phyloP scores from a whole-genome alignment of 2,113 vertebrate genomes.

The Raja brachyura region DNA sequence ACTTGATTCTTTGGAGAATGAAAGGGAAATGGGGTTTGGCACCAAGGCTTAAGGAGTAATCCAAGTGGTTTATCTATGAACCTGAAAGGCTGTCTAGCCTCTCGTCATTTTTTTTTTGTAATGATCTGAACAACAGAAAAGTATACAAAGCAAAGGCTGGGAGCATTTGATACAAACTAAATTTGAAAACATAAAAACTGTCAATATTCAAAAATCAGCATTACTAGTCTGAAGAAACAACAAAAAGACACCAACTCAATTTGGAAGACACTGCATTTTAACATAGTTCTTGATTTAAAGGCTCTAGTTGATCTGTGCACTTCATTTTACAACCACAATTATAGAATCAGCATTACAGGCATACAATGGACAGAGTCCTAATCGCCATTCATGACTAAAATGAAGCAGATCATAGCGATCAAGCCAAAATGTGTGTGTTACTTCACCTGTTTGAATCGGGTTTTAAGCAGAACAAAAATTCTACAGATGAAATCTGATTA shows the following conservation, averaged over 20 bases:
- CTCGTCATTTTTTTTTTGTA: not conserved
- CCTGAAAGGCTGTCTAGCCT: not conserved
- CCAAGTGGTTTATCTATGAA: not conserved
- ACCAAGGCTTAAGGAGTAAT: not conserved
- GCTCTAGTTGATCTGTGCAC: not conserved
- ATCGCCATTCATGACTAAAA: not conserved
- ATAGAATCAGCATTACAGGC: not conserved
- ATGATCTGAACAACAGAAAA: not conserved
- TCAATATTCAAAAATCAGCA: not conserved
- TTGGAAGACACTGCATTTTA: slow-evolving; percentile 6
- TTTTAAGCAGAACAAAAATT: not conserved
- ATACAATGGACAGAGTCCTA: not conserved
- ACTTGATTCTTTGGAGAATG: not conserved
- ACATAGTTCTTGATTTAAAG: not conserved
- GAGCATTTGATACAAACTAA: not conserved
- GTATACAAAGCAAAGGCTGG: not conserved
- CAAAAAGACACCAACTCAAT: not conserved
- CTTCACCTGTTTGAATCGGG: not conserved
- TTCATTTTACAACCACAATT: not conserved
- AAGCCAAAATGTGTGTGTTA: not conserved
- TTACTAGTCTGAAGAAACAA: not conserved
- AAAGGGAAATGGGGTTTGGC: not conserved
- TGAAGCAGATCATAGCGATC: not conserved
- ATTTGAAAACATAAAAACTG: not conserved
- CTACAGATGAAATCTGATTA: not conserved